A percentile compares a stretch with the other conserved stretches of the same genome.
phyloP scores from a whole-genome alignment of 2,797 vertebrate genomes.

The Siniperca obscura region DNA sequence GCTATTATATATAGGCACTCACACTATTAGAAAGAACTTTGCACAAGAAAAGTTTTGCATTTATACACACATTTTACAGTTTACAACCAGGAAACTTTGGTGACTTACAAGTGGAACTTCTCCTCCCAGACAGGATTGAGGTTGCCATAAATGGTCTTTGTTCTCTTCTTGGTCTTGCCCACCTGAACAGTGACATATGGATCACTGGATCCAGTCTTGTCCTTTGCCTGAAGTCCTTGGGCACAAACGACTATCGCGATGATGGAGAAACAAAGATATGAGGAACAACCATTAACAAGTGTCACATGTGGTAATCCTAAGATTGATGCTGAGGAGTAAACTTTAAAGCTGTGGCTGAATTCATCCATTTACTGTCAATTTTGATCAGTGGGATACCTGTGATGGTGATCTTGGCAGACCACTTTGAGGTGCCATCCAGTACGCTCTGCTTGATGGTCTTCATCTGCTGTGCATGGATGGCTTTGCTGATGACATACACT shows the following conservation, averaged over 20 bases:
- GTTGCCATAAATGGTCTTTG: slow-evolving; percentile 98
- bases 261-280: slow-evolving; percentile 39
- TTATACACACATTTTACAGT: background rate
- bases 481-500: slow-evolving; percentile 91
- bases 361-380: background rate
- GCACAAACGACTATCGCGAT: slow-evolving; percentile 92
- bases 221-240: slow-evolving; percentile 98
- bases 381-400: slow-evolving; percentile 85
- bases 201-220: slow-evolving; percentile 99
- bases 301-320: background rate
- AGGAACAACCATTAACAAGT: background rate
- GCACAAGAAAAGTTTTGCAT: background rate
- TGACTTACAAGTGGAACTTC: slow-evolving; percentile 98
- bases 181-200: slow-evolving; percentile 98
- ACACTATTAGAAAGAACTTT: background rate
- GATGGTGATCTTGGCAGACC: slow-evolving; percentile 99
- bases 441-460: slow-evolving; percentile 98
- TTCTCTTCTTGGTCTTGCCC: slow-evolving; percentile 98
- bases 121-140: slow-evolving; percentile 99
- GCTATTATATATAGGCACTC: background rate
- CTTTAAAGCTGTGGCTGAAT: background rate
- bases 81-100: background rate
- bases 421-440: slow-evolving; percentile 97
- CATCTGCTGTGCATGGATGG: slow-evolving; percentile 94
- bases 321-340: background rate